A percentile compares a stretch with the other conserved stretches of the same genome.
These are phyloP conservation scores for Nomada ruficornis DNA, from an alignment of 2,888 invertebrate species.

Conservation along the genomic window DNA sequence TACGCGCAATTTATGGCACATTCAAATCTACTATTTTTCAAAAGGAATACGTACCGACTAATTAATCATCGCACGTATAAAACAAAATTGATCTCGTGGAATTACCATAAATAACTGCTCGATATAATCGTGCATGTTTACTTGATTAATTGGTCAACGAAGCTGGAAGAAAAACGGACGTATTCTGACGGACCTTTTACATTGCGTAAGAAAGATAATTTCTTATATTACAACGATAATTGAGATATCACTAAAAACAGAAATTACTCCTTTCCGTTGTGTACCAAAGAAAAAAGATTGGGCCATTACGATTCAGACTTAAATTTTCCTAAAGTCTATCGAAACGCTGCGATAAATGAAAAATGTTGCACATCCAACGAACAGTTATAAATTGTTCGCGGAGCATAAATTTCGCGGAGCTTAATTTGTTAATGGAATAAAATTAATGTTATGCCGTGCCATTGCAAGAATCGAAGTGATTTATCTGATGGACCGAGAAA, in stretches of 20 bases:
- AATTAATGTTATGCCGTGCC: constrained; percentile 35
- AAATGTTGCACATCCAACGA: neutral
- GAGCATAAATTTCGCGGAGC: neutral
- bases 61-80: no score
- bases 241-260: neutral
- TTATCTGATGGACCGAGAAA: constrained; percentile 52
- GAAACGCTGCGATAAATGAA: no score
- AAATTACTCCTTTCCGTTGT: neutral
- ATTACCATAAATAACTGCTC: neutral
- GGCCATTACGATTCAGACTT: neutral
- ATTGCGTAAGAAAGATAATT: constrained; percentile 6
- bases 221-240: neutral
- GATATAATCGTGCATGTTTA: neutral
- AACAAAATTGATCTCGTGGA: no score
- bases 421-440: constrained; percentile 17
- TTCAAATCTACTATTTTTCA: no score
- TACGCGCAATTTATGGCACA: no score
- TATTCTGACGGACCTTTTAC: neutral
- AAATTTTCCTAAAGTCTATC: no score
- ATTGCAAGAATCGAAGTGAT: constrained; percentile 50
- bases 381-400: neutral
- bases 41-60: no score
- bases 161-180: neutral
- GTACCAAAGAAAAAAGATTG: neutral
- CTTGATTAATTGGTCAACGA: neutral